These are phyloP conservation scores for Drosophila auraria DNA, from an alignment of 1,140 invertebrate species.

Conservation along the genomic window DNA sequence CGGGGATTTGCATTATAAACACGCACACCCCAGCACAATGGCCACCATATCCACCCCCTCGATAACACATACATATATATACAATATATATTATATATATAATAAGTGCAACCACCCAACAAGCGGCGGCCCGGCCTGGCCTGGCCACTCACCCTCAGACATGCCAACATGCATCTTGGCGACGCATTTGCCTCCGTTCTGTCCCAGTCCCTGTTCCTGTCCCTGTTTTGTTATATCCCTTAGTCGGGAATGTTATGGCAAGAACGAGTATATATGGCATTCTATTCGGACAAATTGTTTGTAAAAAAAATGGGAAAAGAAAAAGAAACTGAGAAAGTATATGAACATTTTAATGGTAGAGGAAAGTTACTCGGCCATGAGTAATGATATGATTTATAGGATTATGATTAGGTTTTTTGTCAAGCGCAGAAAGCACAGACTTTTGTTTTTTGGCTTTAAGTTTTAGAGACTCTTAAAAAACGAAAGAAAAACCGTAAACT, in stretches of 20 bases:
- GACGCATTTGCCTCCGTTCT: slow-evolving; percentile 7
- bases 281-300: slow-evolving; percentile 3
- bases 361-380: slow-evolving; percentile 11
- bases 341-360: slow-evolving; percentile 12
- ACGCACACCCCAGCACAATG: slow-evolving; percentile 34
- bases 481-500: too few relatives aligned
- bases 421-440: background rate
- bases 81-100: background rate
- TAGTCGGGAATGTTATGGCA: background rate
- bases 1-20: slow-evolving; percentile 16
- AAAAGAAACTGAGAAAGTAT: background rate
- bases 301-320: background rate
- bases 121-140: too few relatives aligned
- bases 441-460: background rate
- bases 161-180: slow-evolving; percentile 13
- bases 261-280: slow-evolving; percentile 3
- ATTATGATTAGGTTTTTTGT: background rate
- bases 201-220: too few relatives aligned
- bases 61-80: background rate
- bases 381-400: slow-evolving; percentile 18
- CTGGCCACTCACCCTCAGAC: slow-evolving; percentile 3
- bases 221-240: slow-evolving; percentile 1
- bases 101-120: slow-evolving; percentile 18
- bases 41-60: slow-evolving; percentile 12
- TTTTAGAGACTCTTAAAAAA: background rate